These are phyloP conservation scores for Drosophila longiperda DNA, from an alignment of 2,888 invertebrate species.

Conservation along the genomic window DNA sequence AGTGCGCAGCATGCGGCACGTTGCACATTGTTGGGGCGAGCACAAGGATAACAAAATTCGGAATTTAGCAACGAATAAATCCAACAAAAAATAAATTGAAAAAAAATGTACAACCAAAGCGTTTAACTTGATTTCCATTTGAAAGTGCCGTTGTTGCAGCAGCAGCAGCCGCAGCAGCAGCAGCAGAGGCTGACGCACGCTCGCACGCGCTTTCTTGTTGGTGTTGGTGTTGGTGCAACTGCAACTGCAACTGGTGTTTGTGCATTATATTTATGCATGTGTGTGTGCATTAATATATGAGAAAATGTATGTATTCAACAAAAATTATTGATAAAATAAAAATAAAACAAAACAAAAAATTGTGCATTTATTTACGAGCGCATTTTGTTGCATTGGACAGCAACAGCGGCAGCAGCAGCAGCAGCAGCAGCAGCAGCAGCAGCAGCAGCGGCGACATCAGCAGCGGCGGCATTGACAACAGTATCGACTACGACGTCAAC, in stretches of 20 bases:
- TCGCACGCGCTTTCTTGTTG: constrained; percentile 37
- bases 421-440: constrained; percentile 7
- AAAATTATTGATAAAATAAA: constrained; percentile 38
- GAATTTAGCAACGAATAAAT: constrained; percentile 49
- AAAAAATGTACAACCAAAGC: constrained; percentile 33
- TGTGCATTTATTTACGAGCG: constrained; percentile 34
- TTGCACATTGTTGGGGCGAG: constrained; percentile 4
- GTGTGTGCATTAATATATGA: constrained; percentile 1
- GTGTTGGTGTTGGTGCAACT: constrained; percentile 37
- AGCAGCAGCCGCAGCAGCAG: constrained; percentile 6
- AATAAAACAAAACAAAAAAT: neutral
- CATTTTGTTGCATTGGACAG: constrained; percentile 28
- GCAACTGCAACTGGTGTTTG: constrained; percentile 81
- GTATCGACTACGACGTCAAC: constrained; percentile 30
- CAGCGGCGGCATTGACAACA: neutral
- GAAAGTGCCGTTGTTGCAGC: constrained; percentile 15
- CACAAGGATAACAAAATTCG: constrained; percentile 1
- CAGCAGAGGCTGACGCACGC: constrained; percentile 36
- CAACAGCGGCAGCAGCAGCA: neutral
- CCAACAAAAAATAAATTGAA: constrained; percentile 30
- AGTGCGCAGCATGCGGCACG: neutral
- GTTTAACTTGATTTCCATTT: constrained; percentile 41
- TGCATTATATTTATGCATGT: constrained; percentile 56
- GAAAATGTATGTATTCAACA: constrained; percentile 41
- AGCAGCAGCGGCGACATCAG: neutral